Base-by-base conservation (phyloP, 92 coral and sea anemone genomes). In the Virgularia gustaviana region DNA sequence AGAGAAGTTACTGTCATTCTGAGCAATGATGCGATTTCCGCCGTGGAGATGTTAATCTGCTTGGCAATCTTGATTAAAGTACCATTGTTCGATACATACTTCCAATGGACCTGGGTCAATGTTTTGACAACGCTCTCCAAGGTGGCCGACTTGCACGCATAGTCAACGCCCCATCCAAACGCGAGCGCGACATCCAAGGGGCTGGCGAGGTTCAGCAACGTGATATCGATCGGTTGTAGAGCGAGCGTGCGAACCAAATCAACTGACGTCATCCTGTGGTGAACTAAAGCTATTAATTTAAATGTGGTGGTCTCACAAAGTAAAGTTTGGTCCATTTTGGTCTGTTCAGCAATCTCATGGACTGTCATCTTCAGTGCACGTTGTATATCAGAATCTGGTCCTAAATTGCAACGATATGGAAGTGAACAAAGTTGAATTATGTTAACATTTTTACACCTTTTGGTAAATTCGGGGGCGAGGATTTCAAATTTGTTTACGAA, bases 21-120 rank as follows among this genome's bases (percentile, higher is more conserved):
- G 49, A 67, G 74, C 28, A 67, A 47, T 3, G 34, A 67, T 15
- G 74, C 60, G 30, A 67, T 67, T 47, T 67, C 74, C 15, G 13
- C 41, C 8, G 35, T 29, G 24, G 74, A 45, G 41, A 67, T 28
- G 36, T 67, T 67, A 2, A 67, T 39, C 59, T 34, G 41, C 33
- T 45, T 22, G 6, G 58, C 60, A 47, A 44, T 25, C 53, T 67
- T 67, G 15, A 8, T 28, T 45, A 67, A 49, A 10, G 59, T 44
- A 36, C 35, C 58, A 30, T 67, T 67, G 58, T 67, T 67, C 4
- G 74, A 28, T 3, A 1, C 7, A 59, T 67, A 13, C 2, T 30
- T 19, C 23, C 27, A 20, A 7, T 13, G 6, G 23, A 19, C 33
- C 24, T 28, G 54, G 35, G 28, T 20, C 0, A 49, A 10, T 7